Conservation (phyloP, 1,140 invertebrate species). For the Aporrectodea caliginosa region DNA sequence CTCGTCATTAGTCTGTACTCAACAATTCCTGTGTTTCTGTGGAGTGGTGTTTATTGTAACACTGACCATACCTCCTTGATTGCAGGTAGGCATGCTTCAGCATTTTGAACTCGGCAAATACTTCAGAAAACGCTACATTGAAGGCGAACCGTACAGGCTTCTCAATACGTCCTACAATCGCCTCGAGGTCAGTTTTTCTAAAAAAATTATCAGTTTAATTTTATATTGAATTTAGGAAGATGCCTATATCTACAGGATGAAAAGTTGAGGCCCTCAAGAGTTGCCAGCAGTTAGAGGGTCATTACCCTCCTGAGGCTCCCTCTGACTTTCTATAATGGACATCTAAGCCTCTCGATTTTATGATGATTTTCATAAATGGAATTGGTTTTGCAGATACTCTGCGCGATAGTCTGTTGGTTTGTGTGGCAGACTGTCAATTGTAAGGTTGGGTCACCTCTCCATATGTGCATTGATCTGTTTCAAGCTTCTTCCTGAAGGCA, state of each 20-base stretch:
- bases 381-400: too few species aligned
- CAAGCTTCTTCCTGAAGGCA: too few species aligned
- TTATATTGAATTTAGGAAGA: neutral
- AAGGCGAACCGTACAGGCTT: neutral
- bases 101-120: conserved; percentile 29
- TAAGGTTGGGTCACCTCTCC: too few species aligned
- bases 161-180: conserved; percentile 24
- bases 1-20: neutral
- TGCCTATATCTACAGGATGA: neutral
- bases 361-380: too few species aligned
- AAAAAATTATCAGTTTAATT: neutral
- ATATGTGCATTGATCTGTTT: too few species aligned
- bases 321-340: neutral
- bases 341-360: too few species aligned
- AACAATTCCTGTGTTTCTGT: neutral
- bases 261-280: neutral
- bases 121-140: conserved; percentile 22
- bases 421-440: too few species aligned
- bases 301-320: neutral
- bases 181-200: conserved; percentile 2
- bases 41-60: neutral
- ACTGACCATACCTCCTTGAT: neutral
- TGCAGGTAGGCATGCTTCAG: conserved; percentile 27
- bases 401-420: too few species aligned
- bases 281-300: neutral